Conservation (phyloP, 2,888 invertebrate species). For the Epistrophe grossulariae region DNA sequence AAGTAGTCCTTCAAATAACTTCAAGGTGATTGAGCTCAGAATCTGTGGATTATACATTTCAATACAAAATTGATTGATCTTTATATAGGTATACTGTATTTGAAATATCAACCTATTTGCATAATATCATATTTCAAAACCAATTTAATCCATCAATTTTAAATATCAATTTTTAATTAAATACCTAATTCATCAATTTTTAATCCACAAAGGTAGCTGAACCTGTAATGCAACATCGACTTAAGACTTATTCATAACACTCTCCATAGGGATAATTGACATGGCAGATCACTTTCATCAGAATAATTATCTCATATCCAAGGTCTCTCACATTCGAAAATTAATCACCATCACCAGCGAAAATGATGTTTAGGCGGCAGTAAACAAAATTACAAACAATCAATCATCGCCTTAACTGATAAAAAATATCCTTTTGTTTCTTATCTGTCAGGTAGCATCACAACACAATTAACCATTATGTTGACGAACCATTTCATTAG, state of each 20-base stretch:
- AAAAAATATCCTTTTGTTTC: constrained; percentile 57
- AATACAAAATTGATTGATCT: neutral
- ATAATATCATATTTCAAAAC: constrained; percentile 35
- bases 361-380: neutral
- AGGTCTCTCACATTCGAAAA: constrained; percentile 51
- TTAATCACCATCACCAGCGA: constrained; percentile 7
- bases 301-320: constrained; percentile 23
- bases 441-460: constrained; percentile 39
- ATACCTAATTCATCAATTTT: constrained; percentile 19
- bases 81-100: neutral
- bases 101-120: constrained; percentile 12
- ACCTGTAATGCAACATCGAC: constrained; percentile 4
- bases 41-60: neutral
- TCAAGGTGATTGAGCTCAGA: neutral
- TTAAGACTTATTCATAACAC: constrained; percentile 8
- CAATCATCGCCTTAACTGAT: constrained; percentile 37
- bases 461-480: neutral
- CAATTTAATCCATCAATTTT: constrained; percentile 12
- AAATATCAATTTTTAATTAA: neutral
- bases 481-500: constrained; percentile 35
- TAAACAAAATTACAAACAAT: constrained; percentile 51
- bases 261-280: constrained; percentile 46
- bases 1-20: neutral
- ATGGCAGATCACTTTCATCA: constrained; percentile 47
- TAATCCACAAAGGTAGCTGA: constrained; percentile 26